Evolutionary conservation across 2,888 invertebrate genomes (phyloP).

Genomic region (Galerucella nymphaeae): DNA sequence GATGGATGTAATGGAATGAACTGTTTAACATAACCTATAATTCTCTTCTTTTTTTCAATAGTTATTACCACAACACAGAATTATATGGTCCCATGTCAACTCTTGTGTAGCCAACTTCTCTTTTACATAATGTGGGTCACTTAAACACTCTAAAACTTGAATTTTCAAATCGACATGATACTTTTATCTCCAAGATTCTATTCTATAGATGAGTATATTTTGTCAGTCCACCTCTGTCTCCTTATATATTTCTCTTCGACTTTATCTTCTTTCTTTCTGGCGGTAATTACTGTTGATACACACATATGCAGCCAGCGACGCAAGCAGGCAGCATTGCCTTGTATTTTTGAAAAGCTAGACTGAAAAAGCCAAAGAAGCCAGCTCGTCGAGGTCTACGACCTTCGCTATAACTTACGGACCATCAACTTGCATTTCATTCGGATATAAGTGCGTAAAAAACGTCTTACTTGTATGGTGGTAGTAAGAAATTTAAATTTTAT

Average conservation of each 20-base stretch:
- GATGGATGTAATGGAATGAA: too few relatives aligned
- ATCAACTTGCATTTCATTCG: not conserved
- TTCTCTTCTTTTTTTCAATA: too few relatives aligned
- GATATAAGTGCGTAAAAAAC: not conserved
- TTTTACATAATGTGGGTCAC: too few relatives aligned
- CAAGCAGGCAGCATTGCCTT: constrained; percentile 31
- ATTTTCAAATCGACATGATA: too few relatives aligned
- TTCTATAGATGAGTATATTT: not conserved
- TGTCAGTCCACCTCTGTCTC: constrained; percentile 16
- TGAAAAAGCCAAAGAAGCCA: constrained; percentile 35
- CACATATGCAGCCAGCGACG: constrained; percentile 32
- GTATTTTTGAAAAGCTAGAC: constrained; percentile 40
- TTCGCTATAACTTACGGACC: constrained; percentile 31
- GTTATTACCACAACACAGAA: too few relatives aligned
- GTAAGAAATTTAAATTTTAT: too few relatives aligned
- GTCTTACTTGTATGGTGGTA: too few relatives aligned
- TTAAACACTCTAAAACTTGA: too few relatives aligned
- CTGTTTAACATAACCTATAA: too few relatives aligned
- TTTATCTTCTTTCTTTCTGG: constrained; percentile 30
- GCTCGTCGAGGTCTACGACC: constrained; percentile 36
- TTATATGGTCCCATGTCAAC: too few relatives aligned
- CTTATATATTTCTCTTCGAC: constrained; percentile 27
- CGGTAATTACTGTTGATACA: constrained; percentile 44
- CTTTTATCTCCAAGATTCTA: not conserved
- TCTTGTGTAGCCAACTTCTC: too few relatives aligned